A percentile compares a stretch with the other conserved stretches of the same genome.
Evolutionary conservation across 2,113 vertebrate genomes (phyloP).

Genomic region (Synodontis membranacea): DNA sequence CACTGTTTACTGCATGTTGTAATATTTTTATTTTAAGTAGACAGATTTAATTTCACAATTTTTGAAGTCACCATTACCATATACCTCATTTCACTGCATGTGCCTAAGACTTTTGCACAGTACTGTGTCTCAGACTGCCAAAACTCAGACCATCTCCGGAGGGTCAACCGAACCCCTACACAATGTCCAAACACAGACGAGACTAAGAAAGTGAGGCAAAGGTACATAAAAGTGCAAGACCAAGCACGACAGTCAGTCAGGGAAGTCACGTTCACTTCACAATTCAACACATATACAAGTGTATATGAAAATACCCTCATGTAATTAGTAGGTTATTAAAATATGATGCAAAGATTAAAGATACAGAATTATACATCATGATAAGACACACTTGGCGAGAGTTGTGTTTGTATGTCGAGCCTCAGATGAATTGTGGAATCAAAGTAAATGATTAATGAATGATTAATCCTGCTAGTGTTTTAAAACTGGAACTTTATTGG

Average conservation of each 20-base stretch:
- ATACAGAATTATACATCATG: not conserved
- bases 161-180: not conserved
- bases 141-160: not conserved
- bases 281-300: not conserved
- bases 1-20: no score
- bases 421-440: not conserved
- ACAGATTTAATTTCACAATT: no score
- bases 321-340: not conserved
- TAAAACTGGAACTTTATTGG: no score
- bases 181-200: not conserved
- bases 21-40: no score
- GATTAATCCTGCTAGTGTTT: not conserved
- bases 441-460: slow-evolving; percentile 20
- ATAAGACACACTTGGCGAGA: not conserved
- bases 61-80: no score
- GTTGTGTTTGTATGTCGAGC: not conserved
- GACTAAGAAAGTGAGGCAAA: not conserved
- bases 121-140: not conserved
- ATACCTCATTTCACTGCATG: no score
- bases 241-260: not conserved
- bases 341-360: not conserved
- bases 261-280: not conserved
- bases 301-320: not conserved
- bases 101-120: no score
- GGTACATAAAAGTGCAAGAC: not conserved